Conservation (phyloP, 2,113 vertebrate species). For the Craseonycteris thonglongyai region DNA sequence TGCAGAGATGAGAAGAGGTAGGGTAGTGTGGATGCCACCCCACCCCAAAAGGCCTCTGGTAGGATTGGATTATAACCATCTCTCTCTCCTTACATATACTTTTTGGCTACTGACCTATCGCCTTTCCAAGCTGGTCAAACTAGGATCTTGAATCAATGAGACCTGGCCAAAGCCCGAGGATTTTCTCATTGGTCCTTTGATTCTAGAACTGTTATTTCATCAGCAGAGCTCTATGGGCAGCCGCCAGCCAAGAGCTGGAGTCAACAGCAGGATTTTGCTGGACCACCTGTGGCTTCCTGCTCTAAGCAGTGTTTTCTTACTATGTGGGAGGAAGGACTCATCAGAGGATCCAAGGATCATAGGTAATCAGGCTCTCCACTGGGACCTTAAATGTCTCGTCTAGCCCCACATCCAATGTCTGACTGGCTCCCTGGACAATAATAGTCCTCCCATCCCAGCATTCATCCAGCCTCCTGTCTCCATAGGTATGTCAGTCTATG, state of each 20-base stretch:
- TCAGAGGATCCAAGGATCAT: not conserved
- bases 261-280: not conserved
- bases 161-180: slow-evolving; percentile 40
- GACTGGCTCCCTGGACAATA: not conserved
- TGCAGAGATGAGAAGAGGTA: not conserved
- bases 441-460: not conserved
- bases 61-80: not conserved
- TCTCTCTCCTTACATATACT: not conserved
- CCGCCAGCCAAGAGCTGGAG: not conserved
- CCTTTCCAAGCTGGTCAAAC: slow-evolving; percentile 26
- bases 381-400: not conserved
- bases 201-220: not conserved
- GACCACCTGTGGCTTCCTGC: slow-evolving; percentile 3
- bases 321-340: not conserved
- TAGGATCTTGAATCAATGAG: slow-evolving; percentile 25
- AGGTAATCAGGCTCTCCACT: not conserved
- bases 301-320: not conserved
- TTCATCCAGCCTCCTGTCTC: not conserved
- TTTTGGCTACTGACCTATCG: slow-evolving; percentile 35
- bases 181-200: not conserved
- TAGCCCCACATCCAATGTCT: not conserved
- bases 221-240: not conserved
- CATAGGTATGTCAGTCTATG: not conserved
- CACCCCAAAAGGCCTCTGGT: not conserved
- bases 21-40: not conserved